Evolutionary conservation across 2,888 invertebrate species (phyloP), one percentile per base, ranked within the genome.

Genomic region (Polyommatus iphigenia): DNA sequence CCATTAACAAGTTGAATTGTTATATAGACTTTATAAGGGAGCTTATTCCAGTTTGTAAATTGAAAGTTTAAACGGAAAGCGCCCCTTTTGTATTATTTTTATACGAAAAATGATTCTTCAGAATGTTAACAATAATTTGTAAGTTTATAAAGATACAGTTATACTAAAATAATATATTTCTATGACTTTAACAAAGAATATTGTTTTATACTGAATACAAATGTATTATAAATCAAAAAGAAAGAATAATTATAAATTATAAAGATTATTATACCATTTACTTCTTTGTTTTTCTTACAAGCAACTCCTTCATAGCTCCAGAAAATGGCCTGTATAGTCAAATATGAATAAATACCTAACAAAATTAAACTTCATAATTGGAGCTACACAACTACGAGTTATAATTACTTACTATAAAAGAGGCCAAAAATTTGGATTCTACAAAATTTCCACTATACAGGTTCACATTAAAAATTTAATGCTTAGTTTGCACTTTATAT

Each of bases 141-240:
- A 94, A 93, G 92, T 92, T 92, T 92, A 92, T 92, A 90, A 90
- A 90, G 90, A 91, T 91, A 90, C 92, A 91, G 92, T 92, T 93
- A 92, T 93, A 93, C 89, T 92, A 92, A 92, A 89, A 89, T 93
- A 93, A 93, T 94, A 93, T 93, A 94, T 94, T 93, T 93, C 92
- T 93, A 94, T 93, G 87, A 92, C 91, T 92, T 91, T 94, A 93
- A 94, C 93, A 93, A 93, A 93, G 91, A 91, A 91, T 92, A 94
- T 93, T 93, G 93, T 94, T 94, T 94, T 94, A 91, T 94, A 94
- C 91, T 90, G 90, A 90, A 91, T 90, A 91, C 92, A 90, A 93
- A 93, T 93, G 93, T 93, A 93, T 92, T 86, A 91, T 88, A 83
- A 89, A 89, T 88, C 87, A 85, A 86, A 86, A 87, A 86, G 83